A percentile compares a stretch with the other conserved stretches of the same genome.
Conservation (phyloP, 1,140 invertebrate species). For the Callitettix versicolor region DNA sequence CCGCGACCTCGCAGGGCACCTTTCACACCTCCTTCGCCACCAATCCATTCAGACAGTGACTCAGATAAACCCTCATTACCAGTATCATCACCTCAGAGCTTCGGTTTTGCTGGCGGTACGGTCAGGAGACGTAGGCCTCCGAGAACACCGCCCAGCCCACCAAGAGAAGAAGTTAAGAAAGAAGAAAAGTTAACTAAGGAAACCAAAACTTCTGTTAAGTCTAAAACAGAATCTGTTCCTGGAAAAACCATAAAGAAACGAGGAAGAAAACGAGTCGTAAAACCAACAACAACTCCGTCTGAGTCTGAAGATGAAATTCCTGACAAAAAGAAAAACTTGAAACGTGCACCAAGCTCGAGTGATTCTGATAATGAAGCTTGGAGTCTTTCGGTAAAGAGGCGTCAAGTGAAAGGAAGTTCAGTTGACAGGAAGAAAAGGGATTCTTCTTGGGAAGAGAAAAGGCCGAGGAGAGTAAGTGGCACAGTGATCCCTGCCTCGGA, state of each 20-base stretch:
- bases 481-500: slow-evolving; percentile 2
- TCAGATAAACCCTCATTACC: not conserved
- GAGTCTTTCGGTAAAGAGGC: slow-evolving; percentile 8
- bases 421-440: slow-evolving; percentile 16
- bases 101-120: too few species aligned
- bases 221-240: not conserved
- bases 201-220: not conserved
- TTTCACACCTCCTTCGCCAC: not conserved
- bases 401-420: slow-evolving; percentile 15
- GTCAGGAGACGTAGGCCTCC: not conserved
- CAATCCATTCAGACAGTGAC: slow-evolving; percentile 5
- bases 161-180: not conserved
- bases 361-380: slow-evolving; percentile 17
- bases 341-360: slow-evolving; percentile 11
- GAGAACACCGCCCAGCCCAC: not conserved
- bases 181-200: not conserved
- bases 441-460: slow-evolving; percentile 12
- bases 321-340: slow-evolving; percentile 14
- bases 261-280: slow-evolving; percentile 14
- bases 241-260: slow-evolving; percentile 15
- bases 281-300: slow-evolving; percentile 17
- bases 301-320: slow-evolving; percentile 24
- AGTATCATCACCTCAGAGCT: too few species aligned
- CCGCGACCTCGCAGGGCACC: not conserved
- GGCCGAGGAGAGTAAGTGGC: not conserved